These are phyloP conservation scores for Picus viridis DNA, from an alignment of 2,797 vertebrate genomes.

Conservation along the genomic window DNA sequence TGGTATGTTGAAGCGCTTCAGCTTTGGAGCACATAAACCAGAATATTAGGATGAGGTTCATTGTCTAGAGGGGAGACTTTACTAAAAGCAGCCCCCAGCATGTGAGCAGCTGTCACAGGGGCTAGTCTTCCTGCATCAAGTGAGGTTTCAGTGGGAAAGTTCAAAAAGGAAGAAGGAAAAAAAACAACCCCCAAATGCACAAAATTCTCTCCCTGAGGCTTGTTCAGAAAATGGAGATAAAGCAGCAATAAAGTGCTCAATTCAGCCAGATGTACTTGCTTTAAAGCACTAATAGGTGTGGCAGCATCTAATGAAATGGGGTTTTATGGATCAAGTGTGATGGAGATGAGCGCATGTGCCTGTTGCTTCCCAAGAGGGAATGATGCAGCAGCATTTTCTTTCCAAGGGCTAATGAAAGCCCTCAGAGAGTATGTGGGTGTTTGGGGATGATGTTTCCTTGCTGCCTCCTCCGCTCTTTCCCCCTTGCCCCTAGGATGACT, in stretches of 20 bases:
- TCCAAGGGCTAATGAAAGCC: not conserved
- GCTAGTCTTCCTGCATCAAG: slow-evolving; percentile 33
- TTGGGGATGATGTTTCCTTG: not conserved
- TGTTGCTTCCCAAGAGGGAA: not conserved
- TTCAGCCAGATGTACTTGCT: slow-evolving; percentile 38
- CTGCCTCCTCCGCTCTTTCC: not conserved
- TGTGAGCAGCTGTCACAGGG: not conserved
- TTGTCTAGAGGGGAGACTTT: not conserved
- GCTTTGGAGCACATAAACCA: not conserved
- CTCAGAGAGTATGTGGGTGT: not conserved
- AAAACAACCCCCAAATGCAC: not conserved
- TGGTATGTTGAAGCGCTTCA: not conserved
- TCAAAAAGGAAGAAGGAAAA: not conserved
- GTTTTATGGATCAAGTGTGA: not conserved
- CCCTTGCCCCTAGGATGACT: not conserved
- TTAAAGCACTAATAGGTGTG: slow-evolving; percentile 62
- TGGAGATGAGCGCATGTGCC: not conserved
- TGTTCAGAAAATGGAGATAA: slow-evolving; percentile 50
- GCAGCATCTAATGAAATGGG: not conserved
- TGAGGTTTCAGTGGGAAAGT: not conserved
- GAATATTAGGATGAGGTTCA: not conserved
- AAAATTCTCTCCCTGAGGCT: not conserved
- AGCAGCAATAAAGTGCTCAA: slow-evolving; percentile 36
- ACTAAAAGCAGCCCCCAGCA: not conserved
- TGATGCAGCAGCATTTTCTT: not conserved